These are phyloP conservation scores for Metellina segmentata DNA, from an alignment of 2,888 invertebrate species.

Conservation along the genomic window DNA sequence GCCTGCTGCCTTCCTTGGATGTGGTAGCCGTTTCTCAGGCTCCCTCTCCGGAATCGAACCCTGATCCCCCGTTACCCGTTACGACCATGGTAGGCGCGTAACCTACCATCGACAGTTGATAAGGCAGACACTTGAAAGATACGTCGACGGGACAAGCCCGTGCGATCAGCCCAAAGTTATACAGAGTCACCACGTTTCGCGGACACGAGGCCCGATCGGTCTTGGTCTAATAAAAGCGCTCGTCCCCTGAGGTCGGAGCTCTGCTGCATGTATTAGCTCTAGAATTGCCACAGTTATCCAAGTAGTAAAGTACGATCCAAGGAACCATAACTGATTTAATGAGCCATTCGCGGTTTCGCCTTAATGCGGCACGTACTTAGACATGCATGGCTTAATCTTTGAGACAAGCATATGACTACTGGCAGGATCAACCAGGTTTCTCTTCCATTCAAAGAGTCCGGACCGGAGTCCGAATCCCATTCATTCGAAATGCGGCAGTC, in stretches of 20 bases:
- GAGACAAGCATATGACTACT: constrained; percentile 86
- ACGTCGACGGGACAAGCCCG: constrained; percentile 48
- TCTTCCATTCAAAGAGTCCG: no score
- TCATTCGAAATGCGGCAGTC: no score
- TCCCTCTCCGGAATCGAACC: constrained; percentile 88
- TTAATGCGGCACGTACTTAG: constrained; percentile 84
- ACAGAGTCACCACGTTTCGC: constrained; percentile 59
- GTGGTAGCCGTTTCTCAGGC: constrained; percentile 87
- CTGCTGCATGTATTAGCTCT: constrained; percentile 86
- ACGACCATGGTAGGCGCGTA: constrained; percentile 86
- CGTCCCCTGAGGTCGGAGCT: constrained; percentile 80
- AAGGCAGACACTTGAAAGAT: constrained; percentile 81
- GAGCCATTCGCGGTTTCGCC: constrained; percentile 85
- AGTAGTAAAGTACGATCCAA: constrained; percentile 79
- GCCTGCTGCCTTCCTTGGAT: constrained; percentile 87
- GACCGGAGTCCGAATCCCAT: no score
- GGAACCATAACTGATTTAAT: constrained; percentile 80
- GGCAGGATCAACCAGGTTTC: constrained; percentile 84
- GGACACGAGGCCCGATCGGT: constrained; percentile 81
- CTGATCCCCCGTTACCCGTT: constrained; percentile 88
- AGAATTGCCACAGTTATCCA: constrained; percentile 86
- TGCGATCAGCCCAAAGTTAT: constrained; percentile 73
- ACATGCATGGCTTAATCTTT: constrained; percentile 87
- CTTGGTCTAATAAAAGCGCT: constrained; percentile 84
- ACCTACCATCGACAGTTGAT: constrained; percentile 84